Evolutionary conservation across 2,888 invertebrate species (phyloP).

Genomic region (Crossocerus cetratus): DNA sequence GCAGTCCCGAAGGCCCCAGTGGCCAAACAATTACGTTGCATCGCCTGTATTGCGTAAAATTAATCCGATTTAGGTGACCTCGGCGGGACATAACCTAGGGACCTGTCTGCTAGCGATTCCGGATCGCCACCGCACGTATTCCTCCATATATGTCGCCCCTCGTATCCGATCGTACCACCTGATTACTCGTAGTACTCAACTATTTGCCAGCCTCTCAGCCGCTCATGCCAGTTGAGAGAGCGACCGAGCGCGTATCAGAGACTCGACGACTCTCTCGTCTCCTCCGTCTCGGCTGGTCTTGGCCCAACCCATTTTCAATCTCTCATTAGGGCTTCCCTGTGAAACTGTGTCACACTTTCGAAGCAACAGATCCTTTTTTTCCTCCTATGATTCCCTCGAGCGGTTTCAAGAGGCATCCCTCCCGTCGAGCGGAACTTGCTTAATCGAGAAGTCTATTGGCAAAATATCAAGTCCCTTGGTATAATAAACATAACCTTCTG

Average conservation of each 20-base stretch:
- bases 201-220: not conserved
- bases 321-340: slow-evolving; percentile 18
- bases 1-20: slow-evolving; percentile 44
- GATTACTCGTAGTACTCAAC: not conserved
- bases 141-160: slow-evolving; percentile 11
- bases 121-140: slow-evolving; percentile 28
- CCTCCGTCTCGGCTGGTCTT: not conserved
- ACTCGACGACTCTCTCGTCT: no score
- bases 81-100: slow-evolving; percentile 69
- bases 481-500: no score
- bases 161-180: not conserved
- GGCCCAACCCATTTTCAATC: slow-evolving; percentile 62
- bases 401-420: not conserved
- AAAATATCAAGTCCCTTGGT: no score
- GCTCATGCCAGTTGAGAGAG: no score
- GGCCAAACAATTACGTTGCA: slow-evolving; percentile 64
- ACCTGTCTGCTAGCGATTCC: slow-evolving; percentile 33
- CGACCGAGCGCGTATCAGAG: no score
- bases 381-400: slow-evolving; percentile 3
- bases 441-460: no score
- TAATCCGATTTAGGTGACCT: slow-evolving; percentile 76
- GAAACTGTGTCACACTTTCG: slow-evolving; percentile 32
- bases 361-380: not conserved
- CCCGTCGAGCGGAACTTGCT: no score
- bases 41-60: slow-evolving; percentile 73